Percentiles rank a stretch among this genome's conserved stretches.
These are phyloP conservation scores for Dolichallabes microphthalmus DNA, from an alignment of 2,113 vertebrate genomes.

Conservation along the genomic window DNA sequence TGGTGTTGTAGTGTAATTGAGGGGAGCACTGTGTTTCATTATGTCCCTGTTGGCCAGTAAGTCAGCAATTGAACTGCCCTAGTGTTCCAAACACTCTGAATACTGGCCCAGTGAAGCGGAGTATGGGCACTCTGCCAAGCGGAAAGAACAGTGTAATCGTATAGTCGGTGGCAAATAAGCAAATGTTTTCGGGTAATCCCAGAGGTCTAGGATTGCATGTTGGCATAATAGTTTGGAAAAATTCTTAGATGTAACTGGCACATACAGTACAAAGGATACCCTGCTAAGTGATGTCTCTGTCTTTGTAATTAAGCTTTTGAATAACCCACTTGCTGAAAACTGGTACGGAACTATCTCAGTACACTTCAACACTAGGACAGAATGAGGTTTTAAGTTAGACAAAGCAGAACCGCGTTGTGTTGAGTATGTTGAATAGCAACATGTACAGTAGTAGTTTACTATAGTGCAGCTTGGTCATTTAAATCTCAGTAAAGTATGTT, in stretches of 20 bases:
- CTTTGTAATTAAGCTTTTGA: constrained; percentile 25
- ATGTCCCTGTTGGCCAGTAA: constrained; percentile 47
- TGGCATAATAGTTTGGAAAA: constrained; percentile 39
- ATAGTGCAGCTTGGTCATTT: not conserved
- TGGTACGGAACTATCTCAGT: constrained; percentile 13
- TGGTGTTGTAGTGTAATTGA: constrained; percentile 9
- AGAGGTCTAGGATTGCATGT: constrained; percentile 52
- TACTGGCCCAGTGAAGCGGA: constrained; percentile 60
- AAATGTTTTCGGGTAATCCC: constrained; percentile 46
- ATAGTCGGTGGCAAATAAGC: constrained; percentile 65
- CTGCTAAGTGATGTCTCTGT: constrained; percentile 8
- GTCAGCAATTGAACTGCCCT: constrained; percentile 61
- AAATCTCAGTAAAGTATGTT: not conserved
- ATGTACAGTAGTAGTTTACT: not conserved
- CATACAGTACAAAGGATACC: not conserved
- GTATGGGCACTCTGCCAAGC: constrained; percentile 63
- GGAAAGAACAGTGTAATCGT: constrained; percentile 69
- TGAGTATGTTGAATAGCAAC: not conserved
- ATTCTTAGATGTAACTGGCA: constrained; percentile 57
- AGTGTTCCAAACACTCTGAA: constrained; percentile 59
- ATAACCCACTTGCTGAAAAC: not conserved
- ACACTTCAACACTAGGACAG: not conserved
- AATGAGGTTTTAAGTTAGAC: not conserved
- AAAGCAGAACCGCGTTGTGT: constrained; percentile 5
- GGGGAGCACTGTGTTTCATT: constrained; percentile 26